Base-by-base conservation (phyloP, 2,113 vertebrate genomes). In the Tetrax tetrax region DNA sequence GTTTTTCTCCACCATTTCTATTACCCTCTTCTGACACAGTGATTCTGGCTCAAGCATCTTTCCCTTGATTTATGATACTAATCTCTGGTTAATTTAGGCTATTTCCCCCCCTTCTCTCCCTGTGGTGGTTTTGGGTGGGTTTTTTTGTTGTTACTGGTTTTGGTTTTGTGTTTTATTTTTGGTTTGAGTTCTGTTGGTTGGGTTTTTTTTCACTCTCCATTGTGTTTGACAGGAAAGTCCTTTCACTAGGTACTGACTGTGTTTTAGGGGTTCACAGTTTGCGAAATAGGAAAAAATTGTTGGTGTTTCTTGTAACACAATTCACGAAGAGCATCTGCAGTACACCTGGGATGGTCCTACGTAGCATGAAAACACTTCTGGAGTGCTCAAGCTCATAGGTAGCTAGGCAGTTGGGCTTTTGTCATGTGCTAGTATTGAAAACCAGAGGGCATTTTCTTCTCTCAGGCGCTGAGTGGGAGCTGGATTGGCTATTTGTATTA, bases 131-230 rank as follows among this genome's bases (percentile, higher is more conserved):
- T 50, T 11, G 4, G 4, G 16, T 15, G 33, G 11, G 2, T 1
- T 24, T 8, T 53, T 7, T 53, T 63, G 18, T 33, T 64, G 21
- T 11, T 56, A 9, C 6, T 29, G 16, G 23, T 12, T 71, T 38
- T 53, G 27, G 0, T 7, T 37, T 78, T 47, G 24, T n/a, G 9
- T 11, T 35, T 45, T 57, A 5, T 47, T 69, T 56, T 38, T 37
- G 8, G 3, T 56, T 28, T 56, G 53, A 21, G 10, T 28, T 57
- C 31, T 20, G 45, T 29, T 14, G 11, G 8, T 27, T 38, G 9
- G 6, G 1, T 12, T 9, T 18, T 31, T 38, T 47, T 45, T 37
- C 5, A 31, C 6, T 24, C 4, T 31, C 13, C 31, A 0, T 37
- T 61, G n/a, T 33, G 7, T 65, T 29, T 90, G 71, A 50, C 5